phyloP scores from a whole-genome alignment of 2,113 vertebrate genomes.

The Bagarius yarrelli region DNA sequence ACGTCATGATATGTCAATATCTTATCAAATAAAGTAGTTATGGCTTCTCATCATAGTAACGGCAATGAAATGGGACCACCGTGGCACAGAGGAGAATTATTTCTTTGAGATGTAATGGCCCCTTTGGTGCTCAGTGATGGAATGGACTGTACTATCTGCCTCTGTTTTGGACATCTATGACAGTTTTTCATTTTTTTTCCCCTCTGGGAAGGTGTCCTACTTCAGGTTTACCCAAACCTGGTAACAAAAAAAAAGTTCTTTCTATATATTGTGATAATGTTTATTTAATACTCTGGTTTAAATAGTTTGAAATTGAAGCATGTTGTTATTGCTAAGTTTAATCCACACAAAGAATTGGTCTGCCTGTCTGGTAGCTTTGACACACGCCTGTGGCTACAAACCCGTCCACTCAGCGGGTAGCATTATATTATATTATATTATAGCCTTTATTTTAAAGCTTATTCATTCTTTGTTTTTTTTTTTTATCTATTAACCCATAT shows the following conservation, averaged over 20 bases:
- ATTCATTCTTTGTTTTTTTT: constrained; percentile 3
- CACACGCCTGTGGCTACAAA: background rate
- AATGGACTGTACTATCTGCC: background rate
- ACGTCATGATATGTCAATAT: background rate
- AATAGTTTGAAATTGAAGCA: background rate
- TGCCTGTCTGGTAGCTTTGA: background rate
- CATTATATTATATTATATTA: too few species aligned
- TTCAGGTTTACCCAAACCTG: background rate
- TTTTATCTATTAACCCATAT: constrained; percentile 9
- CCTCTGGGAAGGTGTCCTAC: too few species aligned
- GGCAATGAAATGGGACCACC: background rate
- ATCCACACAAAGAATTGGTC: background rate
- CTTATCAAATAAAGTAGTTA: background rate
- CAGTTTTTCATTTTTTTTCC: background rate
- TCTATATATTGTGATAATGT: background rate
- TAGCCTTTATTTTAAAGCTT: background rate
- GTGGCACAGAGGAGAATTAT: background rate
- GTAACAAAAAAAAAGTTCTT: background rate
- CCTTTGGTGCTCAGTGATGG: background rate
- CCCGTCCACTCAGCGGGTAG: background rate
- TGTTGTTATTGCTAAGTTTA: background rate
- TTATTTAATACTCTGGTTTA: background rate
- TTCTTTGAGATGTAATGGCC: background rate
- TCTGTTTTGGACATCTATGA: background rate
- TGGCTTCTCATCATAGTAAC: background rate